Percentiles rank a stretch among this genome's conserved stretches.
These are phyloP conservation scores for Anolis carolinensis DNA, from an alignment of 2,113 vertebrate genomes.

Conservation along the genomic window DNA sequence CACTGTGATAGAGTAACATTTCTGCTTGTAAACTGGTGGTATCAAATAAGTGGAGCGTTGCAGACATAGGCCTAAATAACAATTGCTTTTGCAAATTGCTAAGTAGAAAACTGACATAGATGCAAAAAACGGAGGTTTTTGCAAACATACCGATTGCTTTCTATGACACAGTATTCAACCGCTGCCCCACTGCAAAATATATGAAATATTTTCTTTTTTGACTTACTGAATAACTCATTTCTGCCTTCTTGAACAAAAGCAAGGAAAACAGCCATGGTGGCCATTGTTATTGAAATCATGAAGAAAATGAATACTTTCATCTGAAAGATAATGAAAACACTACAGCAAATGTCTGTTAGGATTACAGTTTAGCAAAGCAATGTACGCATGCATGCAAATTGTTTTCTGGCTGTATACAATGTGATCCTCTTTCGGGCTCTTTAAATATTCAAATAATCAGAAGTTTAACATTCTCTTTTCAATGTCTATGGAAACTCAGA, in stretches of 20 bases:
- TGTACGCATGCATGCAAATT: background rate
- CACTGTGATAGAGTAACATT: too few species aligned
- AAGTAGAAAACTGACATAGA: too few species aligned
- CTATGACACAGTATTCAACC: background rate
- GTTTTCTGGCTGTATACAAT: constrained; percentile 4
- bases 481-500: background rate
- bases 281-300: constrained; percentile 45
- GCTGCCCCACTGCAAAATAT: background rate
- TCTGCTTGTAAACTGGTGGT: too few species aligned
- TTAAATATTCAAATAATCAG: constrained; percentile 24
- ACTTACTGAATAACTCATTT: constrained; percentile 67
- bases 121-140: too few species aligned
- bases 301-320: constrained; percentile 60
- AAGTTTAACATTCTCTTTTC: background rate
- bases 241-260: constrained; percentile 40
- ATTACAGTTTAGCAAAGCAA: constrained; percentile 4
- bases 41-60: too few species aligned
- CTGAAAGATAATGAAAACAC: constrained; percentile 54
- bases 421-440: constrained; percentile 33
- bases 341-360: background rate
- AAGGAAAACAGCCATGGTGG: constrained; percentile 55
- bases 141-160: too few species aligned
- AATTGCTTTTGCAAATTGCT: too few species aligned
- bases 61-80: too few species aligned
- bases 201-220: constrained; percentile 40